A percentile compares a stretch with the other conserved stretches of the same genome.
These are phyloP conservation scores for Choloepus hoffmanni DNA, from an alignment of 2,113 vertebrate species.

Conservation along the genomic window DNA sequence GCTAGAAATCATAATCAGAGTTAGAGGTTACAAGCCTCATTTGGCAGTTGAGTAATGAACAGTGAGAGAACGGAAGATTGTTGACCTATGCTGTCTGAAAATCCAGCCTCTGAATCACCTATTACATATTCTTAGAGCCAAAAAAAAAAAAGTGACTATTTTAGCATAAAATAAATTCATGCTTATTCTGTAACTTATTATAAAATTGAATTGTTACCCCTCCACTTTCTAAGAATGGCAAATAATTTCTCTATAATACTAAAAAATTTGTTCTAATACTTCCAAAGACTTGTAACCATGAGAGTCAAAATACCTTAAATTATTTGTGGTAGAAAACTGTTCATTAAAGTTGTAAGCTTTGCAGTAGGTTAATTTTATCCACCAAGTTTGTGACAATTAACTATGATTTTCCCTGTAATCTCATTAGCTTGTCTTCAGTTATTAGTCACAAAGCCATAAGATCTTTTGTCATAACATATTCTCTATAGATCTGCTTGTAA, in stretches of 20 bases:
- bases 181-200: background rate
- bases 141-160: conserved; percentile 16
- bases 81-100: background rate
- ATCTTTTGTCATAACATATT: background rate
- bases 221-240: conserved; percentile 7
- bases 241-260: conserved; percentile 9
- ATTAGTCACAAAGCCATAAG: background rate
- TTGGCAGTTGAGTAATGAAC: background rate
- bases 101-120: background rate
- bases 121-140: background rate
- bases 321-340: background rate
- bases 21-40: background rate
- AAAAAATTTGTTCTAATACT: background rate
- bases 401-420: background rate
- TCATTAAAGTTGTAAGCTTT: conserved; percentile 20
- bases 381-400: background rate
- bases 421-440: background rate
- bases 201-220: background rate
- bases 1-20: background rate
- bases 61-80: background rate
- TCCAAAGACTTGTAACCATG: background rate
- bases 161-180: background rate
- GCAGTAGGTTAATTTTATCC: background rate
- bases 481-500: background rate
- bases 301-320: background rate